Evolutionary conservation across 2,113 vertebrate species (phyloP).

Genomic region (Pionites leucogaster): DNA sequence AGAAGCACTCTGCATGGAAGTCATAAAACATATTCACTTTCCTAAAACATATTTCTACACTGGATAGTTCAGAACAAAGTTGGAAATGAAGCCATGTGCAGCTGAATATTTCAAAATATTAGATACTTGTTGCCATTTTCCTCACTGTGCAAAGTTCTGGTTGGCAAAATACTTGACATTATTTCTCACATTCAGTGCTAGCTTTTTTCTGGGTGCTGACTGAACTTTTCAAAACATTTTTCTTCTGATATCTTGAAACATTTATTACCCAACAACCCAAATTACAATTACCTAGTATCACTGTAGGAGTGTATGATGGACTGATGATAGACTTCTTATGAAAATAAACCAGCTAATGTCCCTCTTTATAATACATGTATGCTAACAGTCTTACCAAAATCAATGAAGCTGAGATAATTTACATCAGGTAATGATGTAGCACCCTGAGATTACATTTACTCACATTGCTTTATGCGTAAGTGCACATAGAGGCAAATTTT

Average conservation of each 20-base stretch:
- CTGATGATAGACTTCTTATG: neutral
- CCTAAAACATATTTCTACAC: neutral
- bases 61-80: neutral
- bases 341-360: neutral
- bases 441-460: neutral
- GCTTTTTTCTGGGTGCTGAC: neutral
- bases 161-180: constrained; percentile 28
- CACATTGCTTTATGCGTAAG: neutral
- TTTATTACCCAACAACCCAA: neutral
- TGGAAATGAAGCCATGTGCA: neutral
- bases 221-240: constrained; percentile 42
- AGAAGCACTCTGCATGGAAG: neutral
- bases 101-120: constrained; percentile 4
- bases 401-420: neutral
- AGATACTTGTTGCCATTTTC: neutral
- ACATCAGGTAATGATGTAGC: neutral
- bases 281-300: neutral
- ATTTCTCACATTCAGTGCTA: neutral
- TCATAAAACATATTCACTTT: neutral
- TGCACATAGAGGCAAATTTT: neutral
- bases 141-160: neutral
- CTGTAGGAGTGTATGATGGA: neutral
- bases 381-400: neutral
- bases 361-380: neutral
- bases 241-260: neutral